phyloP scores from a whole-genome alignment of 2,797 vertebrate genomes.

The Brotula barbata region DNA sequence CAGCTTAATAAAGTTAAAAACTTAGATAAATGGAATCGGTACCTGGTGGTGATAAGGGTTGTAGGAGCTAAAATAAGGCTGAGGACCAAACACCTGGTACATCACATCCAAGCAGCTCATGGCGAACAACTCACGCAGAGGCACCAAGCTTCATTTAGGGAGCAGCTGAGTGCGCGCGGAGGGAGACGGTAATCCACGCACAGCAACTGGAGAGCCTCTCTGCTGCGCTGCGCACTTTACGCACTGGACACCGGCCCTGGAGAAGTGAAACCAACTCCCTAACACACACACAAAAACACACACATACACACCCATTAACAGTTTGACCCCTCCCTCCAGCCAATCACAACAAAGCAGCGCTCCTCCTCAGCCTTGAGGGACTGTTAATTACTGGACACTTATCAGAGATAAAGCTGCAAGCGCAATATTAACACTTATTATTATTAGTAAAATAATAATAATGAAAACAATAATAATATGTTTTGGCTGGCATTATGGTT shows the following conservation, averaged over 20 bases:
- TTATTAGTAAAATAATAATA: no score
- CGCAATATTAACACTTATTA: no score
- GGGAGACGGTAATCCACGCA: slow-evolving; percentile 39
- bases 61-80: slow-evolving; percentile 93
- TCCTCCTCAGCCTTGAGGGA: slow-evolving; percentile 44
- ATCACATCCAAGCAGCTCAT: slow-evolving; percentile 99
- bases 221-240: slow-evolving; percentile 50
- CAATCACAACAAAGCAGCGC: slow-evolving; percentile 58
- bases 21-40: slow-evolving; percentile 34
- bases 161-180: slow-evolving; percentile 16
- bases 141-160: slow-evolving; percentile 74
- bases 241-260: slow-evolving; percentile 36
- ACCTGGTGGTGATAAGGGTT: slow-evolving; percentile 93
- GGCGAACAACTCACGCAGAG: slow-evolving; percentile 81
- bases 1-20: background rate
- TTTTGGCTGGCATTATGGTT: no score
- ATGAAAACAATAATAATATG: no score
- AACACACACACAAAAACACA: background rate
- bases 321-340: slow-evolving; percentile 32
- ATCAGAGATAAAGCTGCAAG: background rate
- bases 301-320: slow-evolving; percentile 17
- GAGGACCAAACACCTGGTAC: slow-evolving; percentile 96
- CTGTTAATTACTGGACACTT: slow-evolving; percentile 38
- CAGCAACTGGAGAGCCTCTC: background rate
- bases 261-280: slow-evolving; percentile 11